A percentile compares a stretch with the other conserved stretches of the same genome.
phyloP scores from a whole-genome alignment of 2,797 vertebrate genomes.

The Betta splendens region DNA sequence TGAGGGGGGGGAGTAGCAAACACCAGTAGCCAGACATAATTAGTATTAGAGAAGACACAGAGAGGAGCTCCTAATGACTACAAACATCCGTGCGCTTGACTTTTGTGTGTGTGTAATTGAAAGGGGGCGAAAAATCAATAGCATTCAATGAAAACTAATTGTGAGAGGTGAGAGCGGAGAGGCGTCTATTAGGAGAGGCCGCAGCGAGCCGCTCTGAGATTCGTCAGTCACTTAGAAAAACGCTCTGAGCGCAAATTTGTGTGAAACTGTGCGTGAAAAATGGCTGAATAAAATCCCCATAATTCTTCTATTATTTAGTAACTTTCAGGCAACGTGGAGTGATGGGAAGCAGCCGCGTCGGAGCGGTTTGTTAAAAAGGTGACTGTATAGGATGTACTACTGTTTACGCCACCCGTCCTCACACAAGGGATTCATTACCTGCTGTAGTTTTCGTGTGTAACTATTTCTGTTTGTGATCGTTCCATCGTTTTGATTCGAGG shows the following conservation, averaged over 20 bases:
- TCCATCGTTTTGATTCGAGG: background rate
- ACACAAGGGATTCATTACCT: background rate
- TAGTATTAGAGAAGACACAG: slow-evolving; percentile 83
- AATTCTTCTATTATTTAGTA: slow-evolving; percentile 83
- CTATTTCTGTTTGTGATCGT: background rate
- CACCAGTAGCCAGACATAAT: slow-evolving; percentile 81
- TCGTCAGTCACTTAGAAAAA: slow-evolving; percentile 75
- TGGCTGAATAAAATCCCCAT: slow-evolving; percentile 77
- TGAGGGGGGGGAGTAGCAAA: slow-evolving; percentile 60
- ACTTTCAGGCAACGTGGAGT: slow-evolving; percentile 61
- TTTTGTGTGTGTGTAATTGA: slow-evolving; percentile 81
- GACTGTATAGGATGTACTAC: background rate
- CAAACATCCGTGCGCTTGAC: slow-evolving; percentile 81
- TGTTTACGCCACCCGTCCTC: too few relatives aligned
- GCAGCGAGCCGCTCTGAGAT: slow-evolving; percentile 55
- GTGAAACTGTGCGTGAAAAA: slow-evolving; percentile 84
- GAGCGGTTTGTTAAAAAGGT: slow-evolving; percentile 7
- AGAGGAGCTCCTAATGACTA: slow-evolving; percentile 81
- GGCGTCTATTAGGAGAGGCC: slow-evolving; percentile 66
- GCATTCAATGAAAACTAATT: slow-evolving; percentile 85
- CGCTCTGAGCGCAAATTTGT: slow-evolving; percentile 76
- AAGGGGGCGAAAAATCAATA: slow-evolving; percentile 81
- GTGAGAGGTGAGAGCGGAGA: slow-evolving; percentile 63
- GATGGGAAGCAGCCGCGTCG: slow-evolving; percentile 52
- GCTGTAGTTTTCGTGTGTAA: background rate